Evolutionary conservation across 2,113 vertebrate species (phyloP).

Genomic region (Lophotis ruficrista): DNA sequence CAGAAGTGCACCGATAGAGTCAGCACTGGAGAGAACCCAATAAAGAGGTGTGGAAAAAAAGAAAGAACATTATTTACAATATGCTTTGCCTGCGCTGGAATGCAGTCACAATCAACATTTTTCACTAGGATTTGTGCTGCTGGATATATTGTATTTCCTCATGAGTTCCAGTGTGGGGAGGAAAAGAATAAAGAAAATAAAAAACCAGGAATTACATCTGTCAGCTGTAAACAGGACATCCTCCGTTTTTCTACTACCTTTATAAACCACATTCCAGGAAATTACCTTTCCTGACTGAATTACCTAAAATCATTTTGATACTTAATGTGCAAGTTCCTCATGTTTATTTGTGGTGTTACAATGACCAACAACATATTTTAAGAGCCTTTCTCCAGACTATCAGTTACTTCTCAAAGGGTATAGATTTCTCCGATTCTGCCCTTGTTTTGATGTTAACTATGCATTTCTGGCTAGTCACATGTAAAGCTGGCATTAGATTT

Average conservation of each 20-base stretch:
- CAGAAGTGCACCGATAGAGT: background rate
- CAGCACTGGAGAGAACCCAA: background rate
- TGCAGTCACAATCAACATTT: background rate
- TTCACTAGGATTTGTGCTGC: slow-evolving; percentile 22
- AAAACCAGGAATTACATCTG: background rate
- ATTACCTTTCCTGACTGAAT: background rate
- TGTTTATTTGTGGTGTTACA: background rate
- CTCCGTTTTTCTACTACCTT: background rate
- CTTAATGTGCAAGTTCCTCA: background rate
- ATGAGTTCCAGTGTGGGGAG: background rate
- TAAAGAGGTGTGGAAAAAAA: background rate
- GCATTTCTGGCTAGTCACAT: background rate
- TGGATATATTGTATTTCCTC: background rate
- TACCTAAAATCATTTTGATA: background rate
- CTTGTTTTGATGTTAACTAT: background rate
- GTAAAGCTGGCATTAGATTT: background rate
- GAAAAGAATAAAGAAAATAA: background rate
- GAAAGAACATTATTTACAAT: background rate
- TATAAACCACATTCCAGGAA: background rate
- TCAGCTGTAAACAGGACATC: background rate
- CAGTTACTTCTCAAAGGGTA: background rate
- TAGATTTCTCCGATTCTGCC: background rate
- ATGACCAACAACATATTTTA: background rate
- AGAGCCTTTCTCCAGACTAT: background rate
- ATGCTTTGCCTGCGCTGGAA: background rate